Evolutionary conservation across 2,888 invertebrate species (phyloP), one percentile per base, ranked within the genome.

Genomic region (Gymnocheta viridis): DNA sequence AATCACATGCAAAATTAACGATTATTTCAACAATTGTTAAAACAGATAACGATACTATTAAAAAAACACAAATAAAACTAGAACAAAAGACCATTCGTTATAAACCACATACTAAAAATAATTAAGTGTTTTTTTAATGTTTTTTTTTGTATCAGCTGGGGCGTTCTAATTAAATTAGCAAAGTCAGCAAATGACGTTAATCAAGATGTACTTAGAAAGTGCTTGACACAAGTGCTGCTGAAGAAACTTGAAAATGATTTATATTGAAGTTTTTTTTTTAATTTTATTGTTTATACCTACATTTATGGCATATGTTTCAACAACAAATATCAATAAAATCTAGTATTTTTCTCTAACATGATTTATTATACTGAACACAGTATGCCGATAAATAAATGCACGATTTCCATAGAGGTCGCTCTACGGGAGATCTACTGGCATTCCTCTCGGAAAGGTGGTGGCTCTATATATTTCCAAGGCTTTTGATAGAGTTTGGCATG

Each of bases 171-270:
- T 69, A 54, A 69, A 54, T 58, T 19, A 44, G n/a, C 38, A 58
- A 67, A 38, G 67, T n/a, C 29, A 41, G 67, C 32, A 54, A n/a
- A 69, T 79, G 66, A 79, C 64, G 79, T 72, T 58, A 64, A 62
- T 51, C 24, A 35, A n/a, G 49, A 19, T 32, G 32, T 12, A 38
- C 35, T 60, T 22, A 38, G n/a, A 5, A 60, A 35, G 10, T 24
- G 14, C 49, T 51, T 12, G 49, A 24, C 4, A 17, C 17, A 44
- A 44, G 44, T 17, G 3, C 44, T 44, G 17, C 41, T 14, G n/a
- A 41, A 41, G n/a, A n/a, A n/a, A n/a, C n/a, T n/a, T 4, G 41
- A 32, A 32, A 5, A 32, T 32, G 44, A 47, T 7, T 17, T 47
- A 17, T 47, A 6, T 47, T 0, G 5, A 9, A 17, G 17, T 47